These are phyloP conservation scores for Bungarus multicinctus DNA, from an alignment of 2,113 vertebrate genomes.

Conservation along the genomic window DNA sequence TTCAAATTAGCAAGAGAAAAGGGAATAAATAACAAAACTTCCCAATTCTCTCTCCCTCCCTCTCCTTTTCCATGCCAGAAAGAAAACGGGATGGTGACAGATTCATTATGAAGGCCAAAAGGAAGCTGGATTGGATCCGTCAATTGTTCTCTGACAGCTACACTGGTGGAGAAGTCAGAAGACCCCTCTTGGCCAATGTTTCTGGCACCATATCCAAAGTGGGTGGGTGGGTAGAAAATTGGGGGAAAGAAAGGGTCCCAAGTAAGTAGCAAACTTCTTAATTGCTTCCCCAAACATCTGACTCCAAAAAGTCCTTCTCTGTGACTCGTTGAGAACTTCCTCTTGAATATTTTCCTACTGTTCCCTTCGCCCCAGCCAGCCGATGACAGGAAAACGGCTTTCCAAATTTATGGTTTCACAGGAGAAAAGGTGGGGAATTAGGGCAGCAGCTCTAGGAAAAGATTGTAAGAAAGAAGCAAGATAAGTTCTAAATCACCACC, in stretches of 20 bases:
- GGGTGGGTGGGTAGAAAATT: neutral
- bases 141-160: slow-evolving; percentile 16
- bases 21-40: neutral
- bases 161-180: neutral
- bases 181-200: neutral
- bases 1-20: slow-evolving; percentile 32
- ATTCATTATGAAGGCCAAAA: neutral
- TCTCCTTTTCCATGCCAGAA: neutral
- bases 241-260: neutral
- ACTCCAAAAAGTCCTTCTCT: neutral
- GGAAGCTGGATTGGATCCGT: neutral
- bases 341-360: neutral
- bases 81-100: neutral
- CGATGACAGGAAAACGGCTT: neutral
- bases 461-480: neutral
- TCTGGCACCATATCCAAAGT: neutral
- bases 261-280: neutral
- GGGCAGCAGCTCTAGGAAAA: neutral
- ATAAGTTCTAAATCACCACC: neutral
- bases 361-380: neutral
- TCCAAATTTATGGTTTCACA: neutral
- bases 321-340: neutral
- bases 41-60: neutral
- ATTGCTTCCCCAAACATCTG: neutral
- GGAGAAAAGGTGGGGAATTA: neutral